These are phyloP conservation scores for Clarias batrachus DNA, from an alignment of 2,113 vertebrate genomes.

Conservation along the genomic window DNA sequence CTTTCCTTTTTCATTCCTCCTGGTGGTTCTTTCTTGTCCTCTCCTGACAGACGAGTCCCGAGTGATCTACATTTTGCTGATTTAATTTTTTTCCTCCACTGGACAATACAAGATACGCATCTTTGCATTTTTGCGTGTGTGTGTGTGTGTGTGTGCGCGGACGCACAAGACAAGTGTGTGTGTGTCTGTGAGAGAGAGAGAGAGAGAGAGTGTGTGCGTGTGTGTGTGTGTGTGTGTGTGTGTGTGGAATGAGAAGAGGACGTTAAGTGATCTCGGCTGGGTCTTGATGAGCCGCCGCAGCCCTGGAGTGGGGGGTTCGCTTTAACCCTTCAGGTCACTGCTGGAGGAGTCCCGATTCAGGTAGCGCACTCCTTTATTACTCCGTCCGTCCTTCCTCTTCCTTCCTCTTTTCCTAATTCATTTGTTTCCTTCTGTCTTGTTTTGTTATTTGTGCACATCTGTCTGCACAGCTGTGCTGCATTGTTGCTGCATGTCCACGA, in stretches of 20 bases:
- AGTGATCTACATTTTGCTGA: not conserved
- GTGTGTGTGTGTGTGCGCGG: not conserved
- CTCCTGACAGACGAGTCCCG: not conserved
- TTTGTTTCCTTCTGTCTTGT: not conserved
- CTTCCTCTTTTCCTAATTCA: not conserved
- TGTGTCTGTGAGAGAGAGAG: not conserved
- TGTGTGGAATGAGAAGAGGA: slow-evolving; percentile 52
- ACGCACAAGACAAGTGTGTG: not conserved
- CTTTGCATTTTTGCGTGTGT: not conserved
- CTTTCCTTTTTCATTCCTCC: not conserved
- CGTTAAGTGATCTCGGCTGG: slow-evolving; percentile 48
- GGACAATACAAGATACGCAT: not conserved
- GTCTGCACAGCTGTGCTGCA: slow-evolving; percentile 26
- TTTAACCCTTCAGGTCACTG: slow-evolving; percentile 53
- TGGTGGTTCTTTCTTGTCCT: not conserved
- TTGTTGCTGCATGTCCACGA: slow-evolving; percentile 10
- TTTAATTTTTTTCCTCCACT: not conserved
- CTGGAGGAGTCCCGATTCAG: slow-evolving; percentile 55
- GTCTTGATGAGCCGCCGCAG: slow-evolving; percentile 51
- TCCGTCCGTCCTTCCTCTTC: not conserved
- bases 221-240: slow-evolving; percentile 40
- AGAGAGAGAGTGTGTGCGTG: not conserved
- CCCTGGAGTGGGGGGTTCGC: slow-evolving; percentile 54
- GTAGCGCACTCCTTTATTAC: slow-evolving; percentile 5
- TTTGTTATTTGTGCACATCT: not conserved